Evolutionary conservation across 2,113 vertebrate species (phyloP).

Genomic region (Micronycteris hirsuta): DNA sequence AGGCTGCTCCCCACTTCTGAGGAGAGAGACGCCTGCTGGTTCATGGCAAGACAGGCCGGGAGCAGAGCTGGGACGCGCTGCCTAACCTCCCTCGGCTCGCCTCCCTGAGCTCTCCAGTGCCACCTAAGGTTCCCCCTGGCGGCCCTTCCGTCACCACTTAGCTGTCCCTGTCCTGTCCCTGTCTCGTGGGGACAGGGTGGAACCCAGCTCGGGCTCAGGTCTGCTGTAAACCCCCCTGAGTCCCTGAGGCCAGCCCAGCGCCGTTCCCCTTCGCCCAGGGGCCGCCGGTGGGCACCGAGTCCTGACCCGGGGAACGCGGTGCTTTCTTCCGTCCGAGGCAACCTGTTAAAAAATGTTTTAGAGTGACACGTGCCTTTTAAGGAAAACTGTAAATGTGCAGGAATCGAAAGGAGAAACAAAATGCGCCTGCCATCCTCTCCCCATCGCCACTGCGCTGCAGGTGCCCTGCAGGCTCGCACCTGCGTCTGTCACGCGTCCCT

Average conservation of each 20-base stretch:
- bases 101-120: too few relatives aligned
- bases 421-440: too few relatives aligned
- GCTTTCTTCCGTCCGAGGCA: not conserved
- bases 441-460: too few relatives aligned
- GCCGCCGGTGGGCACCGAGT: not conserved
- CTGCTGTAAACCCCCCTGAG: not conserved
- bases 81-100: not conserved
- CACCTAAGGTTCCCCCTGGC: not conserved
- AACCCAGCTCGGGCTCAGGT: not conserved
- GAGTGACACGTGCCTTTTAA: not conserved
- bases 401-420: not conserved
- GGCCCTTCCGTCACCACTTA: not conserved
- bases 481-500: not conserved
- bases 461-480: fast-evolving
- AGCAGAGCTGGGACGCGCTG: not conserved
- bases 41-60: not conserved
- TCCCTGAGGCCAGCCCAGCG: fast-evolving
- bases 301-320: too few relatives aligned
- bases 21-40: not conserved
- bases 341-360: too few relatives aligned
- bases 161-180: not conserved
- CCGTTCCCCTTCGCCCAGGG: not conserved
- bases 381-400: not conserved
- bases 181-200: not conserved
- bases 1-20: not conserved